These are phyloP conservation scores for Sthenelais limicola DNA, from an alignment of 2,888 invertebrate species.

Conservation along the genomic window DNA sequence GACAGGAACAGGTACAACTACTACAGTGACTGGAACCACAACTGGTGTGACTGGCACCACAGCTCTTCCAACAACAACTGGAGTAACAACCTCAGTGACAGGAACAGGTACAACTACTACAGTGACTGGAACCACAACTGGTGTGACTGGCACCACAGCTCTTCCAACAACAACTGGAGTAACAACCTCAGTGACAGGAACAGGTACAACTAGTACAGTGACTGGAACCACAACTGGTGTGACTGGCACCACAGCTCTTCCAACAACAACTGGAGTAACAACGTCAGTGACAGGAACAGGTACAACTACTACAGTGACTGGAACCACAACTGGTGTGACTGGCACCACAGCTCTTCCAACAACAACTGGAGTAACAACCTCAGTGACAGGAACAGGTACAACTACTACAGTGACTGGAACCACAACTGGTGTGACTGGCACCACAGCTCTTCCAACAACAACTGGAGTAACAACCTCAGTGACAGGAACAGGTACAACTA, in stretches of 20 bases:
- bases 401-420: not conserved
- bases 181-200: not conserved
- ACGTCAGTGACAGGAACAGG: too few species aligned
- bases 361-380: not conserved
- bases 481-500: not conserved
- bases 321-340: not conserved
- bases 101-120: not conserved
- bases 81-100: not conserved
- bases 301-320: too few species aligned
- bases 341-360: not conserved
- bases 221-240: not conserved
- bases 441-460: not conserved
- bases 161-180: not conserved
- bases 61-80: not conserved
- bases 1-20: constrained; percentile 12
- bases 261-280: not conserved
- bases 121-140: too few species aligned
- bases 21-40: not conserved
- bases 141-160: not conserved
- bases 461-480: not conserved
- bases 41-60: not conserved
- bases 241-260: not conserved
- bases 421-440: not conserved
- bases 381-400: not conserved
- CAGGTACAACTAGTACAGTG: not conserved